These are phyloP conservation scores for Drosophila suboccidentalis DNA, from an alignment of 2,888 invertebrate genomes.

Conservation along the genomic window DNA sequence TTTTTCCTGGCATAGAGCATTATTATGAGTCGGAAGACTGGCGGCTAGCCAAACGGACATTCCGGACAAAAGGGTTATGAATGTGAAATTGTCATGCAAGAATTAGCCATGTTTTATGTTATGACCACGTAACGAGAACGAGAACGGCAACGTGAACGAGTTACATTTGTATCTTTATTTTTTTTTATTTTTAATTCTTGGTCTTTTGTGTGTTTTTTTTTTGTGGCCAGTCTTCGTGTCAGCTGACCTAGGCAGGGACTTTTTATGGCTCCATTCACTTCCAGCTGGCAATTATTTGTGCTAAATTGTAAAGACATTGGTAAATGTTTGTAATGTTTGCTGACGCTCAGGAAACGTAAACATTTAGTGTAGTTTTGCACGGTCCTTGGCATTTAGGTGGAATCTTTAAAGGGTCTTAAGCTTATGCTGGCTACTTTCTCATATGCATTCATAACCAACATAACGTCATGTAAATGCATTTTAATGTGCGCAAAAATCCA, in stretches of 20 bases:
- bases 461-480: constrained; percentile 79
- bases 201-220: constrained; percentile 22
- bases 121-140: constrained; percentile 69
- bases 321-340: constrained; percentile 75
- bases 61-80: constrained; percentile 81
- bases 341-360: constrained; percentile 79
- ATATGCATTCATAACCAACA: constrained; percentile 81
- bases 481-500: constrained; percentile 84
- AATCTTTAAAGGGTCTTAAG: constrained; percentile 22
- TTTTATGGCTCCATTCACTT: constrained; percentile 65
- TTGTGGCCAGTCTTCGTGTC: constrained; percentile 70
- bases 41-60: constrained; percentile 53
- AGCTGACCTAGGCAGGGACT: constrained; percentile 50
- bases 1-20: constrained; percentile 42
- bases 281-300: constrained; percentile 66
- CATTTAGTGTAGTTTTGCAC: constrained; percentile 70
- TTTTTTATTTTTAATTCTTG: constrained; percentile 10
- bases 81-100: constrained; percentile 85
- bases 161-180: constrained; percentile 48
- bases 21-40: constrained; percentile 75
- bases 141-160: constrained; percentile 26
- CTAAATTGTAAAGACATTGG: constrained; percentile 63
- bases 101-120: constrained; percentile 82
- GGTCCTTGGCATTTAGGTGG: background rate
- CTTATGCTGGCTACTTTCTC: constrained; percentile 22